A percentile compares a stretch with the other conserved stretches of the same genome.
These are phyloP conservation scores for Drosophila lowei DNA, from an alignment of 1,140 invertebrate species.

Conservation along the genomic window DNA sequence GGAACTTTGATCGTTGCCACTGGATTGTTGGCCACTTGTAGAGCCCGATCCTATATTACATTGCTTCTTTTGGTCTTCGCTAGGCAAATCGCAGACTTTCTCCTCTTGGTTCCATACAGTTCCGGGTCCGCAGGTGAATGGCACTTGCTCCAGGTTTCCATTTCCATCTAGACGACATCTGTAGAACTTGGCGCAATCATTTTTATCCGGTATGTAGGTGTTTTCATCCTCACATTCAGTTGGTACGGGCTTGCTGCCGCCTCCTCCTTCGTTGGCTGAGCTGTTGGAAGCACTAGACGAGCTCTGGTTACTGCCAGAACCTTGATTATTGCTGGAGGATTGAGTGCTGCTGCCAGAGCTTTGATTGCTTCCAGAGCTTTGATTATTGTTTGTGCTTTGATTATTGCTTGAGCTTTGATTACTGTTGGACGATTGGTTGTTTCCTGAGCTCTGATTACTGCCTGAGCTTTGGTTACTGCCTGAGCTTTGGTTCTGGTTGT, in stretches of 20 bases:
- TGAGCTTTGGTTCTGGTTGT: slow-evolving; percentile 37
- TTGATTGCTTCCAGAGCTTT: slow-evolving; percentile 47
- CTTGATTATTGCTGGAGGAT: slow-evolving; percentile 36
- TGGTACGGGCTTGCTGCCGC: slow-evolving; percentile 27
- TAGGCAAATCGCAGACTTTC: slow-evolving; percentile 84
- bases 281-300: slow-evolving; percentile 25
- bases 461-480: neutral
- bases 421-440: no score
- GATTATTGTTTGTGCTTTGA: slow-evolving; percentile 48
- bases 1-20: slow-evolving; percentile 35
- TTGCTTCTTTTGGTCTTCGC: slow-evolving; percentile 84
- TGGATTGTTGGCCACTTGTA: slow-evolving; percentile 33
- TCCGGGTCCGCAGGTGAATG: slow-evolving; percentile 86
- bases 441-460: slow-evolving; percentile 31
- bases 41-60: slow-evolving; percentile 85
- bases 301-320: slow-evolving; percentile 23
- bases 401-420: slow-evolving; percentile 37
- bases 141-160: slow-evolving; percentile 84
- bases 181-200: slow-evolving; percentile 86
- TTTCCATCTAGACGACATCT: slow-evolving; percentile 86
- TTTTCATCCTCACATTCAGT: slow-evolving; percentile 84
- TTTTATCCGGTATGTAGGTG: slow-evolving; percentile 74
- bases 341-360: slow-evolving; percentile 45
- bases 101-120: slow-evolving; percentile 84
- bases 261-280: slow-evolving; percentile 4